phyloP scores from a whole-genome alignment of 2,113 vertebrate genomes.

The Nematolebias whitei region DNA sequence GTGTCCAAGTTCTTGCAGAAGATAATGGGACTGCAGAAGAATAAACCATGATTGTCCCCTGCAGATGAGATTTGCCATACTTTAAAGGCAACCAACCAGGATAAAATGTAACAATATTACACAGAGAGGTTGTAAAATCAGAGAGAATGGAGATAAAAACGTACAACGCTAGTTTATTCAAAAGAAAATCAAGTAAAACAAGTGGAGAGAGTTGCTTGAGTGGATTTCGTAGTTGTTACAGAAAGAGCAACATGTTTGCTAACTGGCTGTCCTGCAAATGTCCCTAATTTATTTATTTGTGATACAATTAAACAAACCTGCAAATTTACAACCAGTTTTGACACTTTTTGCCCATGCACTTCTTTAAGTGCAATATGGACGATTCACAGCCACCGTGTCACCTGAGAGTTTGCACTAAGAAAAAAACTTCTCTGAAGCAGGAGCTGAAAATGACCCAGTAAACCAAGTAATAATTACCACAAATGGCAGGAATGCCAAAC shows the following conservation, averaged over 20 bases:
- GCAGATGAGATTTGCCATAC: constrained; percentile 21
- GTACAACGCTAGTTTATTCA: background rate
- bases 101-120: background rate
- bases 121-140: background rate
- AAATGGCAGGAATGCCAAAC: too few species aligned
- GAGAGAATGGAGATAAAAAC: background rate
- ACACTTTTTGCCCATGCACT: too few species aligned
- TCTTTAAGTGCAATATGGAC: too few species aligned
- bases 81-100: constrained; percentile 3
- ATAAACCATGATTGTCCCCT: constrained; percentile 24
- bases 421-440: too few species aligned
- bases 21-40: constrained; percentile 35
- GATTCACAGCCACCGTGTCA: background rate
- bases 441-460: too few species aligned
- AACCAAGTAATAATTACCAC: too few species aligned
- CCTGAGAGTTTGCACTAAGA: too few species aligned
- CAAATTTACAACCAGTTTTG: too few species aligned
- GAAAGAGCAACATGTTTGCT: background rate
- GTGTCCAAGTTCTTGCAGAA: constrained; percentile 22
- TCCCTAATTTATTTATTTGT: background rate
- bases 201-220: too few species aligned
- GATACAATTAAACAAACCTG: too few species aligned
- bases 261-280: constrained; percentile 1
- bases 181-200: background rate
- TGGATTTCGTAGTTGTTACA: background rate